These are phyloP conservation scores for Allobates femoralis DNA, from an alignment of 2,797 vertebrate species.

Conservation along the genomic window DNA sequence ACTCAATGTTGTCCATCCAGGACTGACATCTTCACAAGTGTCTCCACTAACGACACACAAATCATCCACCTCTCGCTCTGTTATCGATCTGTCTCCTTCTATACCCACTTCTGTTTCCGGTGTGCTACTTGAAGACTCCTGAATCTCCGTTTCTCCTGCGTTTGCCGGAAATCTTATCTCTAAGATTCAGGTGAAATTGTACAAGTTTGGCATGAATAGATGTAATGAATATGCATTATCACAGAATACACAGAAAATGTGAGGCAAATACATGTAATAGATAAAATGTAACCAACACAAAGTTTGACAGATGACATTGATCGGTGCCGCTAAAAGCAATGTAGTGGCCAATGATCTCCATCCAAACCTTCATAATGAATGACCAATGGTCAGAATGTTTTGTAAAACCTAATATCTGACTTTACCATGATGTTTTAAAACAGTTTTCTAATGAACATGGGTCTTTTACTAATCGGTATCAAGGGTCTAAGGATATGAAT, in stretches of 20 bases:
- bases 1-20: slow-evolving; percentile 14
- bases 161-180: slow-evolving; percentile 62
- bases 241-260: slow-evolving; percentile 11
- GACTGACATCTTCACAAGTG: slow-evolving; percentile 3
- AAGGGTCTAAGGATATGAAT: neutral
- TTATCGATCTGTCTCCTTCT: neutral
- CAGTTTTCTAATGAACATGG: neutral
- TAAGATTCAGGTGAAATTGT: slow-evolving; percentile 65
- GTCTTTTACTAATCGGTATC: neutral
- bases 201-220: slow-evolving; percentile 52
- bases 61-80: slow-evolving; percentile 43
- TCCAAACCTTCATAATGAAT: neutral
- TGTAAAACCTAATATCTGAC: neutral
- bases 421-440: neutral
- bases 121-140: slow-evolving; percentile 39
- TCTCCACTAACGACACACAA: neutral
- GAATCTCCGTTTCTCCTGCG: slow-evolving; percentile 43
- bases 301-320: neutral
- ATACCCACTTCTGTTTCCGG: slow-evolving; percentile 5
- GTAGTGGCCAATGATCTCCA: neutral
- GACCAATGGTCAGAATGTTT: neutral
- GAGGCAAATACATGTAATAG: neutral
- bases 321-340: neutral
- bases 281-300: neutral
- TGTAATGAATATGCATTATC: slow-evolving; percentile 55